phyloP scores from a whole-genome alignment of 2,113 vertebrate species.

The Apodemus speciosus region DNA sequence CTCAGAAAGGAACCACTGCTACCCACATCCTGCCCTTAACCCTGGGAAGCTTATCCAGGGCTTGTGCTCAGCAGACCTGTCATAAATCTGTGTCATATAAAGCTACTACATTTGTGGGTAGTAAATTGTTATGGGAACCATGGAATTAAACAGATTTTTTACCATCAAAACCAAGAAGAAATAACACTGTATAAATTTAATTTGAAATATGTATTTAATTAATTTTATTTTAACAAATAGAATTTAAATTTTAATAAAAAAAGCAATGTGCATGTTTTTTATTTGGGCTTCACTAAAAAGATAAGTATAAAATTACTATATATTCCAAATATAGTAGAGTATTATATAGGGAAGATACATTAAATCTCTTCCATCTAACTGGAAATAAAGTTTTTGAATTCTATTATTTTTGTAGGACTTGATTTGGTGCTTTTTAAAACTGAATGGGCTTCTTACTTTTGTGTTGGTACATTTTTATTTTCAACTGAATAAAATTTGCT shows the following conservation, averaged over 20 bases:
- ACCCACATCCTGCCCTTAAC: not conserved
- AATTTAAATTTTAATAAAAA: conserved; percentile 5
- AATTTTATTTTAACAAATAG: not conserved
- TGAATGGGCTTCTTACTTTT: not conserved
- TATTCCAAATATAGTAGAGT: conserved; percentile 11
- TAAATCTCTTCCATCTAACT: conserved; percentile 7
- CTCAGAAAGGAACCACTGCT: not conserved
- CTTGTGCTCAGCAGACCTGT: not conserved
- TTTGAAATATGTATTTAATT: conserved; percentile 24
- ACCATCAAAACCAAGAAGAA: conserved; percentile 40
- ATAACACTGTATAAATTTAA: not conserved
- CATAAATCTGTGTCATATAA: not conserved
- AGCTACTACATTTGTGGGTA: not conserved
- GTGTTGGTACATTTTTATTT: not conserved
- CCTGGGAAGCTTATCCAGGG: not conserved
- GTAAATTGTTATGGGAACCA: not conserved
- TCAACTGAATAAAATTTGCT: conserved; percentile 12
- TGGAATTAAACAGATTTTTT: conserved; percentile 27
- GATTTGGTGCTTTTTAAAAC: not conserved
- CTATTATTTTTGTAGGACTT: conserved; percentile 20
- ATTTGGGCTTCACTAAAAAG: not conserved
- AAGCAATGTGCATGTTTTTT: not conserved
- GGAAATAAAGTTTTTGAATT: conserved; percentile 6
- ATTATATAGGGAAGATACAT: not conserved
- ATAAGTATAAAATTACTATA: not conserved